These are phyloP conservation scores for Megalurothrips usitatus DNA, from an alignment of 2,888 invertebrate genomes.

Conservation along the genomic window DNA sequence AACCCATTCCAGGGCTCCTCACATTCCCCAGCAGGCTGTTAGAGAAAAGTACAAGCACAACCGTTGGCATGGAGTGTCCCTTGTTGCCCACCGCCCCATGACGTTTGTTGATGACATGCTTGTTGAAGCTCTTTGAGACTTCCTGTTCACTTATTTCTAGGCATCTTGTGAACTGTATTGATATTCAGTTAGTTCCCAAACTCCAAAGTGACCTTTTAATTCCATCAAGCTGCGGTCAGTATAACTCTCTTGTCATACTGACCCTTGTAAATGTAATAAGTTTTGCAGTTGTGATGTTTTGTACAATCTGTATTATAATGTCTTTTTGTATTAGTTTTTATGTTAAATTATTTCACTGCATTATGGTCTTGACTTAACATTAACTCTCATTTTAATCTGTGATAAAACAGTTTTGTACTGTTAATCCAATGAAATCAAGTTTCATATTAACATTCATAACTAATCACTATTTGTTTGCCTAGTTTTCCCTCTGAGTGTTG, in stretches of 20 bases:
- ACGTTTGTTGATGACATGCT: not conserved
- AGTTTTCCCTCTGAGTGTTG: not conserved
- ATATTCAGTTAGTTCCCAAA: not conserved
- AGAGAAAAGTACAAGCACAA: conserved; percentile 74
- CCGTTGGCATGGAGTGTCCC: not conserved
- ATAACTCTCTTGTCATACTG: not conserved
- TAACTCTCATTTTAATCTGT: conserved; percentile 26
- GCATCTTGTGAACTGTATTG: not conserved
- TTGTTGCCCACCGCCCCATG: not conserved
- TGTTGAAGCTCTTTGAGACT: not conserved
- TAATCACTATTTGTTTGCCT: not conserved
- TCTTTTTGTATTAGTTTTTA: conserved; percentile 17
- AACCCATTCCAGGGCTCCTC: conserved; percentile 63
- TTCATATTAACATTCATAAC: no score
- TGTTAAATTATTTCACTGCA: conserved; percentile 14
- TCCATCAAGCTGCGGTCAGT: no score
- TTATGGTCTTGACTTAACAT: not conserved
- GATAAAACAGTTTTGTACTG: conserved; percentile 16
- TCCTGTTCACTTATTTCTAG: not conserved
- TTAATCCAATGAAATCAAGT: conserved; percentile 23
- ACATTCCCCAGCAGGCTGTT: conserved; percentile 74
- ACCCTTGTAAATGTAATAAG: not conserved
- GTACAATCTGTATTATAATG: conserved; percentile 21
- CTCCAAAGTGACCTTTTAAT: not conserved
- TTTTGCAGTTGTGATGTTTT: not conserved